Percentiles rank a stretch among this genome's conserved stretches.
These are phyloP conservation scores for Ophion slaviceki DNA, from an alignment of 2,888 invertebrate genomes.

Conservation along the genomic window DNA sequence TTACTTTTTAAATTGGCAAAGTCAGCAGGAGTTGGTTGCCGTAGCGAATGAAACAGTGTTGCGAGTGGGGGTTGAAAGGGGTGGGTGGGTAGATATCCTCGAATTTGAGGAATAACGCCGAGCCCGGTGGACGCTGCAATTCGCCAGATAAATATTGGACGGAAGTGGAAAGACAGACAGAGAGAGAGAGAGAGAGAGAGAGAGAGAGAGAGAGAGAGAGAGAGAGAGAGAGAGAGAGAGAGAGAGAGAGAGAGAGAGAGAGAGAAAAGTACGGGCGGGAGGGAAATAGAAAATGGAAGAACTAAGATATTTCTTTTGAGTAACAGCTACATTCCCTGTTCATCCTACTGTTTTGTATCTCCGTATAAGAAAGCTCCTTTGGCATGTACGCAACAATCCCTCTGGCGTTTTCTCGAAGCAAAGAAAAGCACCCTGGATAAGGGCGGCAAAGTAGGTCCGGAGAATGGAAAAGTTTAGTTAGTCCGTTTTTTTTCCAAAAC, in stretches of 20 bases:
- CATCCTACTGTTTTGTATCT: conserved; percentile 3
- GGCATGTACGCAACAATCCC: background rate
- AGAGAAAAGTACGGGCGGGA: conserved; percentile 16
- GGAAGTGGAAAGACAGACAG: conserved; percentile 36
- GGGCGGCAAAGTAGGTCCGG: background rate
- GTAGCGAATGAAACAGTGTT: conserved; percentile 3
- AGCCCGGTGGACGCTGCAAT: conserved; percentile 49
- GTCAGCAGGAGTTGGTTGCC: conserved; percentile 36
- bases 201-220: background rate
- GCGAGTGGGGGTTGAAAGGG: background rate
- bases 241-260: background rate
- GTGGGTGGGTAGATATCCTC: conserved; percentile 25
- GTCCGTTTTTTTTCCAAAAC: conserved; percentile 57
- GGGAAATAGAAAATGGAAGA: conserved; percentile 24
- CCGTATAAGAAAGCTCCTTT: conserved; percentile 27
- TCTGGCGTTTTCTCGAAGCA: background rate
- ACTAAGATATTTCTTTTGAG: conserved; percentile 53
- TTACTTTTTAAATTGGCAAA: conserved; percentile 66
- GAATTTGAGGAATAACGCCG: conserved; percentile 49
- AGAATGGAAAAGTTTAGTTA: background rate
- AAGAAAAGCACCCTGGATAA: background rate
- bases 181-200: background rate
- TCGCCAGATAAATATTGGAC: conserved; percentile 59
- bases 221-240: background rate
- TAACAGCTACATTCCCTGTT: conserved; percentile 23